Base-by-base conservation (phyloP, 1,140 invertebrate species). In the Popillia japonica region DNA sequence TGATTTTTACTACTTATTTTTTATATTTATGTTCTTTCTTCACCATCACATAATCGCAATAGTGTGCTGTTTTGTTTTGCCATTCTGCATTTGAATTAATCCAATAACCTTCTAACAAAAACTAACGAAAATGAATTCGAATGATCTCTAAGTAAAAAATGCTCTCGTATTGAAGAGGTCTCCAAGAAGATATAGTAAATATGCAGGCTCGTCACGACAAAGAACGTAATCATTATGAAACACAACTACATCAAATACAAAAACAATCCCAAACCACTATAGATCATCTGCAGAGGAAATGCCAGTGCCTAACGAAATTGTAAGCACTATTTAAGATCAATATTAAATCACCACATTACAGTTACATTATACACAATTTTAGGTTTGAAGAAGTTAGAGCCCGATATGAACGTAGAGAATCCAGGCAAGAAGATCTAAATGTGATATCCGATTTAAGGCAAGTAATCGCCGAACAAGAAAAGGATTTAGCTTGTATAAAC, bases 331-430 rank as follows among this genome's bases (percentile, higher is more conserved):
- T 75, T 10, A 77, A 17, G 72, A n/a, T 44, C 8, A 42, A 27
- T 14, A 74, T 55, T 73, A 41, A 78, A n/a, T 73, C 2, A 14
- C 48, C 48, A 6, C 4, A 11, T n/a, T 7, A 55, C 14, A 17
- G 4, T 55, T 55, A 55, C 17, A 17, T 55, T 55, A 55, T n/a
- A n/a, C n/a, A n/a, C n/a, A 20, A 14, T 17, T 55, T 40, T 41
- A 90, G 89, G 68, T 89, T 90, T 80, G 89, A 90, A 82, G 89
- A 90, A 83, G 89, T 89, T 80, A 84, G 89, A 77, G 86, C 87
- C 83, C 85, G 88, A 10, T 89, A 90, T 77, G 89, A 90, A 83
- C 81, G 87, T 40, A 81, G 88, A 6, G 89, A 90, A 82, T 88
- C 89, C 3, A 86, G 88, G 3, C 82, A 87, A 14, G 89, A 90